Base-by-base conservation (phyloP, 1,140 invertebrate genomes). In the Vollenhovia emeryi region DNA sequence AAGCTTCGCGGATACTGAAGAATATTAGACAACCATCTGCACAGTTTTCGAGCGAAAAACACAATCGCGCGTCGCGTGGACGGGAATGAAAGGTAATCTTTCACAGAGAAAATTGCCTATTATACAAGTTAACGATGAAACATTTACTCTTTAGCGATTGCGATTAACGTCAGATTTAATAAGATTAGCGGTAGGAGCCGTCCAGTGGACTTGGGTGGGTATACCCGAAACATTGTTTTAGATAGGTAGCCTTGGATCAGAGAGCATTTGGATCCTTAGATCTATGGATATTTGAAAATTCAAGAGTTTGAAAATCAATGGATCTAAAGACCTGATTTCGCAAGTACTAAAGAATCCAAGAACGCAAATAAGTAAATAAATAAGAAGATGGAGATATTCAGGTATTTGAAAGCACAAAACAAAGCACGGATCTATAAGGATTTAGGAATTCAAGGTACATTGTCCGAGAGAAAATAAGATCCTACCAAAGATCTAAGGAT, bases 171-270 rank as follows among this genome's bases (percentile, higher is more conserved):
- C 74, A 89, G 68, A 82, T 86, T 73, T 59, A 80, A 71, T 90
- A 92, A 89, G 78, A 90, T 90, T 93, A 93, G 92, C 13, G 85
- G 86, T 93, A 93, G 92, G 87, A 91, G 88, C 92, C 93, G 93
- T 94, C 93, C 93, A 93, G 78, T 91, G 91, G 91, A 87, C 91
- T 90, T 87, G 48, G 80, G 84, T 76, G 88, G 59, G 52, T 84
- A 68, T 90, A 87, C 43, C 74, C 88, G 66, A 88, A 92, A 85
- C 60, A 57, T 90, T 91, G 66, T 52, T 85, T 68, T 86, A 82
- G 78, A 43, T 82, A 82, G 64, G 0, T 71, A 82, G 78, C 27
- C 36, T 82, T 45, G 66, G 50, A 59, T 82, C 24, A 33, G 24
- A 33, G 24, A 71, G 9, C 18, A 43, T 30, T 71, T 50, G 66